A percentile compares a stretch with the other conserved stretches of the same genome.
Conservation (phyloP, 2,888 invertebrate genomes). For the Heliconius erato region DNA sequence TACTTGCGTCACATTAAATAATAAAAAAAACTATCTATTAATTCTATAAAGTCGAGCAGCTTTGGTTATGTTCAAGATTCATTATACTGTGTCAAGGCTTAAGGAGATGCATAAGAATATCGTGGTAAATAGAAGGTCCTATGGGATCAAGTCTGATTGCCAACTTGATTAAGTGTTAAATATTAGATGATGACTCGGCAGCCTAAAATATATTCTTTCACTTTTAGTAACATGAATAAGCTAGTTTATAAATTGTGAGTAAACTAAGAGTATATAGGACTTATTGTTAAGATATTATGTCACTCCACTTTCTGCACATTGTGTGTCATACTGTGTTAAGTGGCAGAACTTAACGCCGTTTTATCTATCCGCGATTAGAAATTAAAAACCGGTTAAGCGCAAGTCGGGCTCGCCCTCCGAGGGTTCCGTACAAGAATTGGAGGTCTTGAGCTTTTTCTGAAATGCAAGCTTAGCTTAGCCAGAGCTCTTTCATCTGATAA, state of each 20-base stretch:
- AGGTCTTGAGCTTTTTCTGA: too few species aligned
- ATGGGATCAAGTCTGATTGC: constrained; percentile 70
- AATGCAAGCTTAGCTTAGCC: too few species aligned
- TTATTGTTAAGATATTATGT: too few species aligned
- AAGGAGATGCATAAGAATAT: constrained; percentile 66
- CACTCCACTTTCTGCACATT: too few species aligned
- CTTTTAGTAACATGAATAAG: constrained; percentile 33
- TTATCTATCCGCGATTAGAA: too few species aligned
- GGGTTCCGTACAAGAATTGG: too few species aligned
- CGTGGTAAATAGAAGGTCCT: constrained; percentile 74
- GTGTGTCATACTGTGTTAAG: too few species aligned
- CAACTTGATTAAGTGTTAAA: constrained; percentile 83
- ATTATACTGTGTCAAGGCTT: constrained; percentile 70
- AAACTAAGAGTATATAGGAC: too few species aligned
- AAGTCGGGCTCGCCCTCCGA: too few species aligned
- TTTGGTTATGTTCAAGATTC: constrained; percentile 76
- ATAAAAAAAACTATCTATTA: not conserved
- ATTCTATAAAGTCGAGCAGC: constrained; percentile 59
- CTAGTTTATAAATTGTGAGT: not conserved
- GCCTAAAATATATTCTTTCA: constrained; percentile 37
- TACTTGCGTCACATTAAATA: not conserved
- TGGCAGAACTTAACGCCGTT: too few species aligned
- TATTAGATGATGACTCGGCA: constrained; percentile 76
- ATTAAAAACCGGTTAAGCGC: too few species aligned
- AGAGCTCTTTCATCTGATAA: too few species aligned